A percentile compares a stretch with the other conserved stretches of the same genome.
phyloP scores from a whole-genome alignment of 2,113 vertebrate species.

The Charina bottae region DNA sequence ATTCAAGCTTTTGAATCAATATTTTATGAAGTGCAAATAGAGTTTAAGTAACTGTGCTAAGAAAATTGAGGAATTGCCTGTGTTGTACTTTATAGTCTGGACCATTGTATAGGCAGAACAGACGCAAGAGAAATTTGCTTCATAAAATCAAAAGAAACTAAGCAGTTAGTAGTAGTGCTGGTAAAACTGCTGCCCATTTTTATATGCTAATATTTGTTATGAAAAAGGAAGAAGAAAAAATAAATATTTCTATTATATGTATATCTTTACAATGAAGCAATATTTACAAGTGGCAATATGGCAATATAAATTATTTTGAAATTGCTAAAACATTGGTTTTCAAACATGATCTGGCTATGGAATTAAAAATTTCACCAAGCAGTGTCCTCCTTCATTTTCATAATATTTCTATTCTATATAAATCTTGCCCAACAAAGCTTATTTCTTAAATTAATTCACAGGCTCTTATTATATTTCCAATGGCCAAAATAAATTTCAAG shows the following conservation, averaged over 20 bases:
- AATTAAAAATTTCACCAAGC: background rate
- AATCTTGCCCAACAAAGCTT: background rate
- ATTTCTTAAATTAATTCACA: background rate
- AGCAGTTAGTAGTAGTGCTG: constrained; percentile 6
- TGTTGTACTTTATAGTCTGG: constrained; percentile 32
- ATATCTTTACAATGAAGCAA: constrained; percentile 12
- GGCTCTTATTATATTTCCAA: background rate
- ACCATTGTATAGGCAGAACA: constrained; percentile 36
- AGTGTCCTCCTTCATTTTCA: background rate
- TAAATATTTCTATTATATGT: background rate
- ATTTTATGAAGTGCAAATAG: constrained; percentile 55
- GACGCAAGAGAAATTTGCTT: constrained; percentile 37
- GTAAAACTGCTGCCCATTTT: constrained; percentile 36
- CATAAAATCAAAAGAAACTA: constrained; percentile 36
- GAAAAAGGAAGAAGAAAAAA: constrained; percentile 14
- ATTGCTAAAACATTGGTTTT: background rate
- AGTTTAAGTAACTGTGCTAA: constrained; percentile 43
- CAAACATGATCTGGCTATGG: background rate
- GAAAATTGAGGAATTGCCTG: constrained; percentile 28
- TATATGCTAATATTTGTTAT: constrained; percentile 34
- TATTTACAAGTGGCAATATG: background rate
- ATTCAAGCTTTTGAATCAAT: constrained; percentile 48
- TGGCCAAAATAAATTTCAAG: background rate
- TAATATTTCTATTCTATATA: background rate
- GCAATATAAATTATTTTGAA: background rate